A percentile compares a stretch with the other conserved stretches of the same genome.
Conservation (phyloP, 2,888 invertebrate species). For the Mystacides longicornis region DNA sequence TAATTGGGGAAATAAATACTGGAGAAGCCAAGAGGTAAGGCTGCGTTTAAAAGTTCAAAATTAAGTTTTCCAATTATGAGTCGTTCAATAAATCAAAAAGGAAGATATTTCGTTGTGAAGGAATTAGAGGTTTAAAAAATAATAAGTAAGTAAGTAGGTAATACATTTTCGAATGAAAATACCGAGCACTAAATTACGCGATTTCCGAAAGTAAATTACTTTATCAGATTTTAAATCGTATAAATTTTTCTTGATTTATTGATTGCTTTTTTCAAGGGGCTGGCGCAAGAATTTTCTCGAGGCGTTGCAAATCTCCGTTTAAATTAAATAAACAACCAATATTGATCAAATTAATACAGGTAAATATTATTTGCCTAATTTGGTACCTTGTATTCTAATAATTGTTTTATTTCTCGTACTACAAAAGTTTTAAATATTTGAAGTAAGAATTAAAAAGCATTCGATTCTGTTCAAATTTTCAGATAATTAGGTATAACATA, state of each 20-base stretch:
- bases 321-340: too few relatives aligned
- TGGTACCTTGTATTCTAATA: too few relatives aligned
- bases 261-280: background rate
- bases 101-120: background rate
- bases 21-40: background rate
- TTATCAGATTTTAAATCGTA: background rate
- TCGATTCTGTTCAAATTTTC: too few relatives aligned
- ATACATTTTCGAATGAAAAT: background rate
- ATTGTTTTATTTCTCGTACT: too few relatives aligned
- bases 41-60: background rate
- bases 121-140: background rate
- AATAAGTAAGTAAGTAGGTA: too few relatives aligned
- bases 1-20: background rate
- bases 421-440: too few relatives aligned
- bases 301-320: too few relatives aligned
- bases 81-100: background rate
- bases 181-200: background rate
- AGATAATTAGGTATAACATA: too few relatives aligned
- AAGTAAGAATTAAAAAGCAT: too few relatives aligned
- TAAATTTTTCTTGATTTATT: background rate
- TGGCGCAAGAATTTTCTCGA: background rate
- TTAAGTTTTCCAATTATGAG: slow-evolving; percentile 1
- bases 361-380: too few relatives aligned
- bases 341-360: too few relatives aligned
- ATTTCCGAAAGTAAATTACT: slow-evolving; percentile 1